These are phyloP conservation scores for Lasioglossum pauxillum DNA, from an alignment of 2,888 invertebrate genomes.

Conservation along the genomic window DNA sequence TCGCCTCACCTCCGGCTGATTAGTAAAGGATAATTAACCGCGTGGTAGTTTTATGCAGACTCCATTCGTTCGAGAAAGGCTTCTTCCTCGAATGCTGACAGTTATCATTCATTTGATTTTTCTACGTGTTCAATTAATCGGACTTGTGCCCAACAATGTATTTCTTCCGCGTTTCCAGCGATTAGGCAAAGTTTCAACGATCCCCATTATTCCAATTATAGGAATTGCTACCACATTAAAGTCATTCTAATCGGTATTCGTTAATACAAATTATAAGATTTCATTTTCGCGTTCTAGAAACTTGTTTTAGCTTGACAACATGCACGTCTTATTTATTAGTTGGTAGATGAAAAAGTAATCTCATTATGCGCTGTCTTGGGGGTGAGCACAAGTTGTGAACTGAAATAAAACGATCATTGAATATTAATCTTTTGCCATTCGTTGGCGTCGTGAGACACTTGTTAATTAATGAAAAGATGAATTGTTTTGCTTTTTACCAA, in stretches of 20 bases:
- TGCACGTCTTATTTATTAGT: background rate
- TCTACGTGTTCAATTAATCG: background rate
- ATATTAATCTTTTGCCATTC: no score
- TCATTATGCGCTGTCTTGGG: background rate
- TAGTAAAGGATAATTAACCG: conserved; percentile 73
- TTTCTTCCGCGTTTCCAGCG: background rate
- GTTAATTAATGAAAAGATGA: no score
- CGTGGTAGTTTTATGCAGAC: conserved; percentile 49
- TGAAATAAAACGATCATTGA: no score
- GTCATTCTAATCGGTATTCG: background rate
- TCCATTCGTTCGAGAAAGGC: conserved; percentile 40
- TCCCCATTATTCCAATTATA: background rate
- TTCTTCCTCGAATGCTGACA: background rate
- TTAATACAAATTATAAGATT: background rate
- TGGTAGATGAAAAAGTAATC: background rate
- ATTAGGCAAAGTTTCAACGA: background rate
- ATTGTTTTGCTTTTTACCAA: no score
- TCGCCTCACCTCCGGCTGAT: conserved; percentile 70
- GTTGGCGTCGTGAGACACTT: no score
- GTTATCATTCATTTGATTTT: conserved; percentile 4
- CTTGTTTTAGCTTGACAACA: background rate
- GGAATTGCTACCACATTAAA: background rate
- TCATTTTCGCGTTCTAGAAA: background rate
- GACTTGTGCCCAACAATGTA: background rate
- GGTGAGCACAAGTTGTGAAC: no score